Base-by-base conservation (phyloP, 1,140 invertebrate species). In the Drosophila yakuba region DNA sequence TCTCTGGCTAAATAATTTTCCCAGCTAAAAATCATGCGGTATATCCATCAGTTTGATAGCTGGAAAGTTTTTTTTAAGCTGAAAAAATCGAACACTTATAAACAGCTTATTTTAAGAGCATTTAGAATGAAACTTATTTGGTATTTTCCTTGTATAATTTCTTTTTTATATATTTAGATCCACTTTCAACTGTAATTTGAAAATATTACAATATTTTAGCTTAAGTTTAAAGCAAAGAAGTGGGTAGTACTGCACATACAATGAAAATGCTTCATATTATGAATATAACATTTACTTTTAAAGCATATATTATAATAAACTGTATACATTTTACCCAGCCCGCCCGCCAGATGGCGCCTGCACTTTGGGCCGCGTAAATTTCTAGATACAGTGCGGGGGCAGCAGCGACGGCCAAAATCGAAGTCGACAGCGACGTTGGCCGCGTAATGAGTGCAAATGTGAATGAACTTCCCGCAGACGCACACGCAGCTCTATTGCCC, bases 391-490 rank as follows among this genome's bases (percentile, higher is more conserved):
- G n/a, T 69, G 67, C 64, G 67, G 67, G 67, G 67, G 67, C 51
- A 69, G 67, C 44, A 36, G 60, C 58, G 48, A 28, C 44, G 74
- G 17, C 45, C 32, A 43, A 48, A 28, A 28, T 48, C 47, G 17
- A 45, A 48, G 23, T 25, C 48, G 47, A 23, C 72, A 47, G 62
- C 59, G 51, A 44, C 63, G 69, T 82, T 89, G 84, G 80, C 76
- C 84, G 84, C 60, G 77, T 88, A 88, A 88, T 88, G 84, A 88
- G 84, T 88, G 84, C 84, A 88, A 89, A 88, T 80, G 84, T 88
- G 84, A 88, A 88, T 88, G 84, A 88, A 88, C 84, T 88, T 84
- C 67, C 72, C 76, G 77, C 80, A 88, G 80, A 89, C 84, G 76
- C 83, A 88, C 73, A 84, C 69, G 75, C 79, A 89, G 84, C 60